These are phyloP conservation scores for Eustalomyia histrio DNA, from an alignment of 2,888 invertebrate genomes.

Conservation along the genomic window DNA sequence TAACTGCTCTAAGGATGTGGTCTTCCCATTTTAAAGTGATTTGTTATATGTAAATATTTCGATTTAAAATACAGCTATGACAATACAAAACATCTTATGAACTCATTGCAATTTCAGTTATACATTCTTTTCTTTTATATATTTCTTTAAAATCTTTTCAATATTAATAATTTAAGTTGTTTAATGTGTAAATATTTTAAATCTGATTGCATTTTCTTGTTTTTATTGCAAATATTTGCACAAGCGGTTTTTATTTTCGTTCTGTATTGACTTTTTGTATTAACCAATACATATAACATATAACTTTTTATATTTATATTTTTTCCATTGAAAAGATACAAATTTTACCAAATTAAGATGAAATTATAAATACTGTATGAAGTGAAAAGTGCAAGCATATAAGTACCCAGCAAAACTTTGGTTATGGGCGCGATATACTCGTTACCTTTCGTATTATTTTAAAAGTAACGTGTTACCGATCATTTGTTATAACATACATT, in stretches of 20 bases:
- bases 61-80: neutral
- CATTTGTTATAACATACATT: too few species aligned
- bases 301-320: too few species aligned
- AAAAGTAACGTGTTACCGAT: too few species aligned
- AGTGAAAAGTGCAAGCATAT: too few species aligned
- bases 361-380: too few species aligned
- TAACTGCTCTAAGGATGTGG: neutral
- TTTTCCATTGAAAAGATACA: too few species aligned
- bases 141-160: neutral
- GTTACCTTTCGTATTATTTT: too few species aligned
- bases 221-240: conserved; percentile 32
- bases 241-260: conserved; percentile 8
- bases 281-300: neutral
- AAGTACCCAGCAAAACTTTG: too few species aligned
- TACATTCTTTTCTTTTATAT: neutral
- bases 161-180: conserved; percentile 28
- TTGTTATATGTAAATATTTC: neutral
- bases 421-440: too few species aligned
- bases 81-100: neutral
- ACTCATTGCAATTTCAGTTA: neutral
- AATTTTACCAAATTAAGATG: too few species aligned
- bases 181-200: conserved; percentile 41
- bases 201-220: conserved; percentile 30
- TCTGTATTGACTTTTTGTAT: neutral
- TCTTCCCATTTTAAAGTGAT: neutral